A percentile compares a stretch with the other conserved stretches of the same genome.
Conservation (phyloP, 2,797 vertebrate genomes). For the Hydrocynus forskahlii region DNA sequence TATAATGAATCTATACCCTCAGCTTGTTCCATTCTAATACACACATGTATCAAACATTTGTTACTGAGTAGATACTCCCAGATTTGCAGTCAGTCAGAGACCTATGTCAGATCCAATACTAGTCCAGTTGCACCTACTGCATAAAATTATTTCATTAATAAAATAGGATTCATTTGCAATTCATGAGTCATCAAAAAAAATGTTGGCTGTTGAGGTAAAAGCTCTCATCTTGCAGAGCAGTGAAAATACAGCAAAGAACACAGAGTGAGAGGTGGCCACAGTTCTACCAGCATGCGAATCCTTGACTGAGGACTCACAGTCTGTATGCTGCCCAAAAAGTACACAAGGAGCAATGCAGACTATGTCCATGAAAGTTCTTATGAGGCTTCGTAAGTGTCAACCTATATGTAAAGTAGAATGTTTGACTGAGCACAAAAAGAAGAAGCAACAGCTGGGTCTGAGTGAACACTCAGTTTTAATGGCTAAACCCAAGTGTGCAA, state of each 20-base stretch:
- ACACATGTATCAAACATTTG: background rate
- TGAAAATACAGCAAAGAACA: conserved; percentile 1
- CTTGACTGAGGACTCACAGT: background rate
- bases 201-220: conserved; percentile 37
- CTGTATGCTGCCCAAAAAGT: background rate
- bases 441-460: background rate
- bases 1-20: background rate
- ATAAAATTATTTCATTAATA: conserved; percentile 16
- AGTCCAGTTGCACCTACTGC: background rate
- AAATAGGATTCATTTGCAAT: conserved; percentile 2
- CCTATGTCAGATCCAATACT: background rate
- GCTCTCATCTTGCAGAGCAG: conserved; percentile 16
- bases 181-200: background rate
- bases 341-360: background rate
- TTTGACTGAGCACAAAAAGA: background rate
- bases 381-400: background rate
- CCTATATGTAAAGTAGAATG: background rate
- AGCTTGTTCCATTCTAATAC: background rate
- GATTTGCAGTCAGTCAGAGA: conserved; percentile 9
- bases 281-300: background rate
- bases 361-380: background rate
- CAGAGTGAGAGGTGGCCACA: background rate
- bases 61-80: background rate
- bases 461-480: background rate
- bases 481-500: conserved; percentile 2